A percentile compares a stretch with the other conserved stretches of the same genome.
Evolutionary conservation across 2,888 invertebrate genomes (phyloP).

Genomic region (Nebria salina): DNA sequence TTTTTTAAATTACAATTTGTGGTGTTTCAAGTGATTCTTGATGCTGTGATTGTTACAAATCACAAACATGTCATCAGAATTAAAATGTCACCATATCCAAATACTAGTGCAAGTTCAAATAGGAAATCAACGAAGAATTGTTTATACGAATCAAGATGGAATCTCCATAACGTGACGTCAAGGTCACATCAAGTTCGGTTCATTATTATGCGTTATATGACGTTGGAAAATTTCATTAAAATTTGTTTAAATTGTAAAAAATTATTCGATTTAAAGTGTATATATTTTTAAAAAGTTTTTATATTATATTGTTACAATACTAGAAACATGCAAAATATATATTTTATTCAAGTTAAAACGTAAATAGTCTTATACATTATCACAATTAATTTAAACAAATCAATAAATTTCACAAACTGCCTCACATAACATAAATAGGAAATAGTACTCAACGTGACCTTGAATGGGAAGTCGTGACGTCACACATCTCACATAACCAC

Average conservation of each 20-base stretch:
- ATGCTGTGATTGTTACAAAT: background rate
- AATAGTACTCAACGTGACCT: background rate
- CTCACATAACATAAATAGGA: background rate
- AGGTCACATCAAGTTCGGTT: background rate
- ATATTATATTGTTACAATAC: conserved; percentile 1
- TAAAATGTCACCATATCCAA: background rate
- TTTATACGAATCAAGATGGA: background rate
- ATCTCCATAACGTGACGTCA: background rate
- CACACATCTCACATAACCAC: background rate
- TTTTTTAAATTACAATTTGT: conserved; percentile 18
- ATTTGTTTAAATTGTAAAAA: conserved; percentile 1
- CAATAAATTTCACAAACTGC: background rate
- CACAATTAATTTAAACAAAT: background rate
- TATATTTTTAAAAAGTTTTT: conserved; percentile 1
- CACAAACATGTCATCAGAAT: background rate
- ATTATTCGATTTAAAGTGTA: background rate
- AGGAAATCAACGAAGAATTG: background rate
- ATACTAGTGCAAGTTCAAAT: background rate
- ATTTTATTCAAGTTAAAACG: background rate
- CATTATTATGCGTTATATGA: background rate
- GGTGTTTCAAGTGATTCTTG: conserved; percentile 21
- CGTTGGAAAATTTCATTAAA: background rate
- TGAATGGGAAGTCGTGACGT: background rate
- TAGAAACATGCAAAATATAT: conserved; percentile 1
- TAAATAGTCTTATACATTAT: conserved; percentile 1